These are phyloP conservation scores for Pipra filicauda DNA, from an alignment of 2,113 vertebrate genomes.

Conservation along the genomic window DNA sequence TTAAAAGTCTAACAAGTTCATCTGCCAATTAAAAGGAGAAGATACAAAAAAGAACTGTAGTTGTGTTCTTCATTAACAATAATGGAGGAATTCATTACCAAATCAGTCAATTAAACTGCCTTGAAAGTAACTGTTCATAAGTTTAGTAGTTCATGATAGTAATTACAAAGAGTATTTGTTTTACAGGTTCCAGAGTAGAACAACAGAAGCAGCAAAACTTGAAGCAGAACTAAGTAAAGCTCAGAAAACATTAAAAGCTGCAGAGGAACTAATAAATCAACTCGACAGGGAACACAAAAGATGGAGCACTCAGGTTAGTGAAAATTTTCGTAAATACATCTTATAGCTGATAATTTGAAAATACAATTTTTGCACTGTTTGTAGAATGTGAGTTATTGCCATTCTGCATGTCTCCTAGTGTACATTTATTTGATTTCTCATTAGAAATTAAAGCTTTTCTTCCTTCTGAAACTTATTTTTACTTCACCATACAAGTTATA, in stretches of 20 bases:
- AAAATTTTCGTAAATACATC: neutral
- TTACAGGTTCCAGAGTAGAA: conserved; percentile 90
- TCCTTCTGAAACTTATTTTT: neutral
- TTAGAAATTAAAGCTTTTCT: neutral
- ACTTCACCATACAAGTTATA: neutral
- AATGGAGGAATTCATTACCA: neutral
- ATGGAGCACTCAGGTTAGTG: conserved; percentile 91
- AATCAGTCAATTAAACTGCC: neutral
- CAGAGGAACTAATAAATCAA: conserved; percentile 88
- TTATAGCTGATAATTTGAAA: neutral
- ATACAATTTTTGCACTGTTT: neutral
- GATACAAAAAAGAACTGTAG: neutral
- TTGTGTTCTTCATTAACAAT: neutral
- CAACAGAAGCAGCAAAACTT: conserved; percentile 93
- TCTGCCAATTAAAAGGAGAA: neutral
- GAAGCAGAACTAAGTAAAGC: conserved; percentile 92
- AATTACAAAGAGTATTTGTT: conserved; percentile 12
- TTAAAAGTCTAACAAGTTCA: neutral
- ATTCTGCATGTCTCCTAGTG: neutral
- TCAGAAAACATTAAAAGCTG: conserved; percentile 90
- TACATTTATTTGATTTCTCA: neutral
- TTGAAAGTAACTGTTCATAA: neutral
- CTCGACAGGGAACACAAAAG: conserved; percentile 91
- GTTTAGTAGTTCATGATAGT: neutral
- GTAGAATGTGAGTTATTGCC: neutral